A percentile compares a stretch with the other conserved stretches of the same genome.
These are phyloP conservation scores for Muscina levida DNA, from an alignment of 2,888 invertebrate genomes.

Conservation along the genomic window DNA sequence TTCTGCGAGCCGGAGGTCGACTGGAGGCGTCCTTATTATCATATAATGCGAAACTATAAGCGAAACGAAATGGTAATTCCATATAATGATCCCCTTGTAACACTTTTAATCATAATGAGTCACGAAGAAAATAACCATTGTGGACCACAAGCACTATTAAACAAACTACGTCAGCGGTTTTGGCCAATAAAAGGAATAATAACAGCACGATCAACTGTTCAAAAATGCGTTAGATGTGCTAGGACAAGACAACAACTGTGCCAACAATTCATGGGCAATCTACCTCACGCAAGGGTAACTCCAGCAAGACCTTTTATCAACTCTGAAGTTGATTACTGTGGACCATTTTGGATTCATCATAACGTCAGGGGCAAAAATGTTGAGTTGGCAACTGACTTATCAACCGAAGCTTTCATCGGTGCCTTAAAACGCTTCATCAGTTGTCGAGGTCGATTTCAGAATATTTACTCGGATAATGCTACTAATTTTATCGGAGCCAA, in stretches of 20 bases:
- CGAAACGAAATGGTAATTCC: no score
- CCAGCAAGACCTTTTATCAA: not conserved
- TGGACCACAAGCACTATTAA: no score
- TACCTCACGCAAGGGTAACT: no score
- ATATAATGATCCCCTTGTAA: constrained; percentile 8
- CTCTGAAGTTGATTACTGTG: not conserved
- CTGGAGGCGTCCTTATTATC: no score
- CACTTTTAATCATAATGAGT: not conserved
- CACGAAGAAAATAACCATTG: no score
- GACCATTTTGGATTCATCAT: not conserved
- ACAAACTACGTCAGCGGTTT: no score
- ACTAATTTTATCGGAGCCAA: not conserved
- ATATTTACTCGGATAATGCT: constrained; percentile 1
- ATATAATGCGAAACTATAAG: no score
- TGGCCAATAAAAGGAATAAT: no score
- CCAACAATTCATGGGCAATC: no score
- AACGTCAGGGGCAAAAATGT: not conserved
- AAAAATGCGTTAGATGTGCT: constrained; percentile 4
- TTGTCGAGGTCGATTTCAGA: constrained; percentile 4
- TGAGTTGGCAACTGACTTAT: not conserved
- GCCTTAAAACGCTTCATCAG: constrained; percentile 18
- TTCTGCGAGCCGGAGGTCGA: no score
- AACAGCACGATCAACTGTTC: not conserved
- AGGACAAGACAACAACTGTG: not conserved
- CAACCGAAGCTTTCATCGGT: constrained; percentile 14